phyloP scores from a whole-genome alignment of 2,113 vertebrate species.

The Xyliphius kryptos region DNA sequence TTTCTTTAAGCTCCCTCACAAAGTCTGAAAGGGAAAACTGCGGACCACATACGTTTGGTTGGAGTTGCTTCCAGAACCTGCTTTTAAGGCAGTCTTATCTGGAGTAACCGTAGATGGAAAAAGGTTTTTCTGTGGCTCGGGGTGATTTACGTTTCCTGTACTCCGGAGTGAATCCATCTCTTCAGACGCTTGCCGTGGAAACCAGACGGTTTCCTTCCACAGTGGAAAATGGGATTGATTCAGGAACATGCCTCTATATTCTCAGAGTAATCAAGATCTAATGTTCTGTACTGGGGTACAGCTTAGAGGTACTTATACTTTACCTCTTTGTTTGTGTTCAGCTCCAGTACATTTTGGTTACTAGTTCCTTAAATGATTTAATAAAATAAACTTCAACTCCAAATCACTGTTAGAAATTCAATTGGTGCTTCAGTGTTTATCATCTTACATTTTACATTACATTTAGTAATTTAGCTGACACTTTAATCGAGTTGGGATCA shows the following conservation, averaged over 20 bases:
- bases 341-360: no score
- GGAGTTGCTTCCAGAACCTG: neutral
- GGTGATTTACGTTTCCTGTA: neutral
- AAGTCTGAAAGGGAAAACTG: neutral
- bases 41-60: neutral
- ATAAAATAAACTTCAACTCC: no score
- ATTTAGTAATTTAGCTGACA: no score
- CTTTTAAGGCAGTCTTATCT: neutral
- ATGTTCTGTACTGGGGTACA: no score
- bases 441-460: no score
- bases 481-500: no score
- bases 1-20: neutral
- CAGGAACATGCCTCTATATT: neutral
- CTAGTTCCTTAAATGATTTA: no score
- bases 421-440: no score
- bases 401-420: no score
- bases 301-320: no score
- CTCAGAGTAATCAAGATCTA: no score
- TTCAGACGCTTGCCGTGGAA: neutral
- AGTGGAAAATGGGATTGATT: conserved; percentile 6
- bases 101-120: neutral
- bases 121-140: neutral
- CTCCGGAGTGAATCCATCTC: neutral
- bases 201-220: conserved; percentile 14
- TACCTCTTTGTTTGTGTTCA: no score